These are phyloP conservation scores for Troides aeacus DNA, from an alignment of 2,888 invertebrate genomes.

Conservation along the genomic window DNA sequence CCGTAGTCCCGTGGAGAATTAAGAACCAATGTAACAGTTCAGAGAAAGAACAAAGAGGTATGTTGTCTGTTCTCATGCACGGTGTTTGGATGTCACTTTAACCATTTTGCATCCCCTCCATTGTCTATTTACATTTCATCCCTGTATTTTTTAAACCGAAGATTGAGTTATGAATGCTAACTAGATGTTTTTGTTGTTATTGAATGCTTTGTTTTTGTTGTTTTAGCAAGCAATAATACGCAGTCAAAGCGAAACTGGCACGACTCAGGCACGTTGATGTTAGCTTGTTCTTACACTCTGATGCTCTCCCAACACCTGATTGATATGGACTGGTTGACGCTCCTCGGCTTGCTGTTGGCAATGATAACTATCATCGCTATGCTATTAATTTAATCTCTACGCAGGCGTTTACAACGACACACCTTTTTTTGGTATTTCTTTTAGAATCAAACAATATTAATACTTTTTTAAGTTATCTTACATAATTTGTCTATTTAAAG, in stretches of 20 bases:
- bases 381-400: constrained; percentile 75
- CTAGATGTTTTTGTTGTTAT: constrained; percentile 32
- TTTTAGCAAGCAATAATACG: constrained; percentile 71
- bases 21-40: constrained; percentile 70
- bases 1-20: constrained; percentile 73
- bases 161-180: constrained; percentile 26
- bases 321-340: constrained; percentile 86
- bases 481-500: not conserved
- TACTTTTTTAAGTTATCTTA: not conserved
- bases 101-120: constrained; percentile 67
- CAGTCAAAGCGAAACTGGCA: constrained; percentile 79
- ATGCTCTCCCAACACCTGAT: constrained; percentile 85
- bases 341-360: constrained; percentile 87
- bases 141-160: not conserved
- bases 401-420: constrained; percentile 14
- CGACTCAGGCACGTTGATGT: constrained; percentile 83
- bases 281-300: constrained; percentile 88
- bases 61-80: constrained; percentile 70
- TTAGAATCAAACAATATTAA: not conserved
- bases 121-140: constrained; percentile 41
- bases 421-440: not conserved
- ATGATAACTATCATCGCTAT: constrained; percentile 86
- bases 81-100: constrained; percentile 72
- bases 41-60: constrained; percentile 76
- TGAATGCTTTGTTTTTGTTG: constrained; percentile 50